These are phyloP conservation scores for Drosophila formosana DNA, from an alignment of 2,888 invertebrate genomes.

Conservation along the genomic window DNA sequence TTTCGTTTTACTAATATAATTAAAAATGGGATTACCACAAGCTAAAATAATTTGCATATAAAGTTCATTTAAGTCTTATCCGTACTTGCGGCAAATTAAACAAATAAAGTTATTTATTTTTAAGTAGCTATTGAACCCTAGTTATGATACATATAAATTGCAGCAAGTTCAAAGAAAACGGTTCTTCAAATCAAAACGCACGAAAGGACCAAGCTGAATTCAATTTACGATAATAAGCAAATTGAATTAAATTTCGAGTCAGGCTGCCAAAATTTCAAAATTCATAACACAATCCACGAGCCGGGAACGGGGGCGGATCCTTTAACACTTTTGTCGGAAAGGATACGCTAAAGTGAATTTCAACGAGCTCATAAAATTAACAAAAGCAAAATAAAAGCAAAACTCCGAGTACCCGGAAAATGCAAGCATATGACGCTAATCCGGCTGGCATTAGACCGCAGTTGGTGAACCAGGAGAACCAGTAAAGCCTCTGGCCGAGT, in stretches of 20 bases:
- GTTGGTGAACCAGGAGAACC: conserved; percentile 64
- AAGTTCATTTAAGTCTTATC: background rate
- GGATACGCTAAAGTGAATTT: conserved; percentile 66
- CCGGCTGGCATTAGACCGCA: conserved; percentile 80
- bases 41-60: background rate
- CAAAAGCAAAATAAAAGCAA: conserved; percentile 40
- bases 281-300: conserved; percentile 70
- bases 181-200: conserved; percentile 45
- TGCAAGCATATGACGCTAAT: conserved; percentile 84
- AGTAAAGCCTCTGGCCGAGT: conserved; percentile 4
- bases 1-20: conserved; percentile 24
- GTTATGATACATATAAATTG: background rate
- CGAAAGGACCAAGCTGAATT: conserved; percentile 63
- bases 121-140: background rate
- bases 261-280: conserved; percentile 74
- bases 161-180: conserved; percentile 25
- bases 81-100: background rate
- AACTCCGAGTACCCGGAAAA: conserved; percentile 63
- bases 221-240: conserved; percentile 79
- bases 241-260: conserved; percentile 77
- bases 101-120: background rate
- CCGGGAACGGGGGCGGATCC: conserved; percentile 8
- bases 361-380: conserved; percentile 81
- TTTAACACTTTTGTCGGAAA: conserved; percentile 69
- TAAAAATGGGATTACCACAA: background rate